phyloP scores from a whole-genome alignment of 2,888 invertebrate genomes.

The Eupelmus urozonus region DNA sequence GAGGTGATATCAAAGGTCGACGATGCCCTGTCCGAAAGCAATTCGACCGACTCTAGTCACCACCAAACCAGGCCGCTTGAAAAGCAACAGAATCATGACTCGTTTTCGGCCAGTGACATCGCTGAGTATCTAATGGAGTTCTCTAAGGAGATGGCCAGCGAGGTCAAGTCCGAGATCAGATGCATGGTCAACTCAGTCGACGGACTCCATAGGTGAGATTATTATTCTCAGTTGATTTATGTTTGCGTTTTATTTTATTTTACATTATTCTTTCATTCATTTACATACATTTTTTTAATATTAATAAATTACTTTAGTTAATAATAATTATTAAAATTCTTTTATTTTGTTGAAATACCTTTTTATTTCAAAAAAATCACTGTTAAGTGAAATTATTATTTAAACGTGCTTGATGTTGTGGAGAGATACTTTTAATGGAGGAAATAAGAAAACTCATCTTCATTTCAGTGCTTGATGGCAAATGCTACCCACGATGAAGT shows the following conservation, averaged over 20 bases:
- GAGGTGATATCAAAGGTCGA: constrained; percentile 89
- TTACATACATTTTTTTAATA: constrained; percentile 7
- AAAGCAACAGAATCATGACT: constrained; percentile 77
- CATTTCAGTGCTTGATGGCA: constrained; percentile 57
- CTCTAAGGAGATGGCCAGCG: constrained; percentile 87
- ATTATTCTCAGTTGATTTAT: background rate
- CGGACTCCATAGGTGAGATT: constrained; percentile 77
- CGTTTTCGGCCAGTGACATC: constrained; percentile 86
- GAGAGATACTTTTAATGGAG: background rate
- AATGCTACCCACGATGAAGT: constrained; percentile 55
- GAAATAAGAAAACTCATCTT: constrained; percentile 47
- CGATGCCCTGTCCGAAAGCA: constrained; percentile 86
- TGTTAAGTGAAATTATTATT: too few species aligned
- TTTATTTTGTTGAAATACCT: background rate
- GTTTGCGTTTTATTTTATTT: background rate
- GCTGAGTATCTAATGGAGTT: constrained; percentile 88
- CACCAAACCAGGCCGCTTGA: constrained; percentile 68
- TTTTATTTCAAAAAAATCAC: too few species aligned
- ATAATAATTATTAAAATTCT: background rate
- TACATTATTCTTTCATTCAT: constrained; percentile 6
- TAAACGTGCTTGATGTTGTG: too few species aligned
- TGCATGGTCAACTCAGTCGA: constrained; percentile 82
- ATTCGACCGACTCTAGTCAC: constrained; percentile 79
- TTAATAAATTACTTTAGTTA: background rate
- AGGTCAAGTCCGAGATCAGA: constrained; percentile 86